Evolutionary conservation across 1,140 invertebrate species (phyloP).

Genomic region (Polypedilum vanderplanki): DNA sequence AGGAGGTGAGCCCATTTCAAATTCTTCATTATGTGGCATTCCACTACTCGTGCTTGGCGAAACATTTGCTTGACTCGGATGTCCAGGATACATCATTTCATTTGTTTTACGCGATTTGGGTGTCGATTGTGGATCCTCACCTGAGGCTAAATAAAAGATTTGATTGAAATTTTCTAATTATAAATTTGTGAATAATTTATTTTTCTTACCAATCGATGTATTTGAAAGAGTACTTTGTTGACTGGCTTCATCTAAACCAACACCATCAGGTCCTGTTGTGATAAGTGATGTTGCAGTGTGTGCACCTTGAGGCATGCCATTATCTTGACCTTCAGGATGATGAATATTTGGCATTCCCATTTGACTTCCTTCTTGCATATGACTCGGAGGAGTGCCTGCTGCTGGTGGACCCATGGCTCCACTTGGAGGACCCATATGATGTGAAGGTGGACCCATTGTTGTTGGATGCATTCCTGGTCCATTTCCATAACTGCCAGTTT

Average conservation of each 20-base stretch:
- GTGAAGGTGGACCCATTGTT: conserved; percentile 52
- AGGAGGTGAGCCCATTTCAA: conserved; percentile 79
- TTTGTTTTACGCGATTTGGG: conserved; percentile 64
- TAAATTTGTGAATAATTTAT: conserved; percentile 11
- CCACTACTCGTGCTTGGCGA: conserved; percentile 60
- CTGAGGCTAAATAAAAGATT: conserved; percentile 57
- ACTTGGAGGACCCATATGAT: conserved; percentile 48
- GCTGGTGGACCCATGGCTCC: conserved; percentile 47
- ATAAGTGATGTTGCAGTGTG: conserved; percentile 75
- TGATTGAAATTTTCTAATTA: not conserved
- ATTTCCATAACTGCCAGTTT: conserved; percentile 51
- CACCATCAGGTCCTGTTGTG: conserved; percentile 79
- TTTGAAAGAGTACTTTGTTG: conserved; percentile 88
- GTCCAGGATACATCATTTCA: conserved; percentile 45
- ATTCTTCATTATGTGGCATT: conserved; percentile 78
- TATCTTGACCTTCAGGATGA: conserved; percentile 41
- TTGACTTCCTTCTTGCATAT: conserved; percentile 40
- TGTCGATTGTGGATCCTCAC: conserved; percentile 66
- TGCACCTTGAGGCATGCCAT: conserved; percentile 42
- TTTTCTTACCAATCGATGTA: conserved; percentile 67
- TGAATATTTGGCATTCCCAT: conserved; percentile 37
- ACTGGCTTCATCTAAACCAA: conserved; percentile 78
- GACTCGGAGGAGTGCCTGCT: conserved; percentile 40
- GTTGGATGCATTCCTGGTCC: conserved; percentile 43
- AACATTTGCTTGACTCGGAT: conserved; percentile 54